Evolutionary conservation across 2,888 invertebrate genomes (phyloP), one percentile per base, ranked within the genome.

Genomic region (Macaria liturata): DNA sequence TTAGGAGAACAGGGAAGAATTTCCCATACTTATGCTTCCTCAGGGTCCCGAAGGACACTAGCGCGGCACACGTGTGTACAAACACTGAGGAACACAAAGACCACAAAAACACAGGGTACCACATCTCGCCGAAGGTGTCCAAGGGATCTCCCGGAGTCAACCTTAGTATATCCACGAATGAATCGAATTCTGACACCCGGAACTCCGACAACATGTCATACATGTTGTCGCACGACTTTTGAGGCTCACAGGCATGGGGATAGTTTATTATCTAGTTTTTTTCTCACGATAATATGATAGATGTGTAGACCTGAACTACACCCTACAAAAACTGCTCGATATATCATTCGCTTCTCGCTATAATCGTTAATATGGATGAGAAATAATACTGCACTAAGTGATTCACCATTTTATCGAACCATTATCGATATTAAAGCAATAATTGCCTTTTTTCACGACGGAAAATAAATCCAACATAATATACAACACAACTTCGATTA

Each of bases 51-150:
- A 98, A 98, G 49, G 98, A 97, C 69, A 98, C 97, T 54, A 97
- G 90, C 54, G 97, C 97, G 57, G 98, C 98, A 81, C 98, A 95
- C 53, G 95, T 95, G 86, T 98, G 98, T 68, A 98, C 97, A 81
- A 98, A 95, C 76, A 98, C 94, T 51, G 98, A 98, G 9, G 98
- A 98, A 84, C 98, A 97, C 77, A 98, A 92, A 61, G 97, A 97
- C 98, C 98, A 98, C 76, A 98, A 93, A 91, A 98, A 98, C 82
- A 98, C 96, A 81, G 98, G 97, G 86, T 98, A 98, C 98, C 98
- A 98, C 96, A 98, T 98, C 89, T 98, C 98, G 92, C 95, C 92
- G 93, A 96, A 95, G 61, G 94, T 95, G 81, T 94, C 94, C 69
- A 95, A 90, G 57, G 94, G 94, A 74, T 94, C 94, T 67, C 93